Evolutionary conservation across 2,797 vertebrate species (phyloP), one percentile per base, ranked within the genome.

Genomic region (Sebastes cheni): DNA sequence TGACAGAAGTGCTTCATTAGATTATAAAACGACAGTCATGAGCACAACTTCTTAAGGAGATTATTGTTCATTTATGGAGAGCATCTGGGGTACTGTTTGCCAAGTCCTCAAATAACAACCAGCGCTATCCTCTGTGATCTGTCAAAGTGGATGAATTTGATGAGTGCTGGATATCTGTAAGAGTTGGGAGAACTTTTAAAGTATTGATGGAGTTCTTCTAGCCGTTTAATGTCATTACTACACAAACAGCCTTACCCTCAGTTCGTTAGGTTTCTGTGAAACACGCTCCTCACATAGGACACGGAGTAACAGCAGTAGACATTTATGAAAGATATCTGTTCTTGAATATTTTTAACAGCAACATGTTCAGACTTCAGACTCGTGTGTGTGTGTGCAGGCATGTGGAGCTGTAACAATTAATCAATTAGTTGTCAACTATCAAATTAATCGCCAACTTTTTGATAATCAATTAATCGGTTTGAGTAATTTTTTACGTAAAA

Each of bases 1-100:
- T 74, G 72, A 87, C 81, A 83, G 76, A 83, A 86, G 82, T 86
- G 59, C 68, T 88, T 88, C 81, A 90, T 89, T 89, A 84, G 80
- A 82, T 83, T 81, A 86, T 73, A 67, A 88, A 92, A 86, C 20
- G 5, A 68, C 71, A 54, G 82, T 79, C 81, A 60, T 30, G 55
- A 83, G 67, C 76, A 82, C 50, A 81, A 78, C 78, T 82, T 88
- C 82, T 79, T 86, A 68, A 77, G 67, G 23, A 69, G 74, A 90
- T 88, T 87, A 72, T 77, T 85, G 81, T 83, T 90, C 69, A 76
- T 86, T 87, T 76, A 74, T 73, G 72, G 72, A 66, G 72, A 80
- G 73, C 72, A 72, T 84, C 58, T 50, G 27, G 69, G 70, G 79
- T 8, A 12, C 55, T 54, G 76, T 86, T 88, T 74, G 59, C 72